Evolutionary conservation across 1,140 invertebrate species (phyloP).

Genomic region (Teleogryllus occipitalis): DNA sequence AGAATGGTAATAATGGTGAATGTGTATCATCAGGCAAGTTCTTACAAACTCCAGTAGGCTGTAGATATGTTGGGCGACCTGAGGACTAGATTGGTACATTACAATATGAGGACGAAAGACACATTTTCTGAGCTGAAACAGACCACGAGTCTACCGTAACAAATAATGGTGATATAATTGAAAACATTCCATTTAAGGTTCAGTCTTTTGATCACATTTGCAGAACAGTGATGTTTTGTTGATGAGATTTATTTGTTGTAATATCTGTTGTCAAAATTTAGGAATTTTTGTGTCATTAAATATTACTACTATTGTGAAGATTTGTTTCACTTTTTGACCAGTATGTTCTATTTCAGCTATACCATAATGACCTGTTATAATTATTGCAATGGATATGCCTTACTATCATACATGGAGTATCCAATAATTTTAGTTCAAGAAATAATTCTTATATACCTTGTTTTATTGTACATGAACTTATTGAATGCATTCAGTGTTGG

Average conservation of each 20-base stretch:
- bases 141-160: no score
- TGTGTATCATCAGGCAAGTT: no score
- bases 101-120: no score
- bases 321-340: neutral
- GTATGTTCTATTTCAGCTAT: conserved; percentile 47
- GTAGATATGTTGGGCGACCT: no score
- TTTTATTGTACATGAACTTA: conserved; percentile 48
- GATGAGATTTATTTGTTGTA: neutral
- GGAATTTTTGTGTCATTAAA: neutral
- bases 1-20: no score
- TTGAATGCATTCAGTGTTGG: conserved; percentile 37
- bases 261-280: neutral
- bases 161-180: neutral
- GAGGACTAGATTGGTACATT: no score
- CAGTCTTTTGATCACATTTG: neutral
- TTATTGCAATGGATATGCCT: conserved; percentile 54
- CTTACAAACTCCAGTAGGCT: no score
- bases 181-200: no score
- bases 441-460: conserved; percentile 53
- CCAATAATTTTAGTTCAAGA: conserved; percentile 60
- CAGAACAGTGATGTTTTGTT: neutral
- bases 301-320: neutral
- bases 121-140: no score
- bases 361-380: conserved; percentile 62
- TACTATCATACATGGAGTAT: conserved; percentile 63